Base-by-base conservation (phyloP, 2,113 vertebrate genomes). In the Urocolius indicus region DNA sequence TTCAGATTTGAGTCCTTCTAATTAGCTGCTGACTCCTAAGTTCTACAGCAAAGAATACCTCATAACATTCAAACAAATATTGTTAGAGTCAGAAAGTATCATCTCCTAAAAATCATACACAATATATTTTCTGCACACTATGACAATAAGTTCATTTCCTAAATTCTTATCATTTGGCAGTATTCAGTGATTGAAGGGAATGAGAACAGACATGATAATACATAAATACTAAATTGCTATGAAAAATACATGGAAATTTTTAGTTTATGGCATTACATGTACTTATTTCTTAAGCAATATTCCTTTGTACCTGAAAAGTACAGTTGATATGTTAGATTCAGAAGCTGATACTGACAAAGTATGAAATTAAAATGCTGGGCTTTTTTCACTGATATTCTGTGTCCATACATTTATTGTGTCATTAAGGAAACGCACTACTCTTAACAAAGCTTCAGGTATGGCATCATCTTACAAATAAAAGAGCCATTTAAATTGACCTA, bases 1-100 rank as follows among this genome's bases (percentile, higher is more conserved):
- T 80, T 90, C 83, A 66, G 76, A 52, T 81, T 52, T 72, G 57
- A 82, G 58, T 67, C 21, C 38, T 81, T 65, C 89, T 89, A 92
- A 95, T 93, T 65, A 92, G 82, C 88, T 85, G 79, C 75, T 90
- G 72, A 81, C 45, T 88, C 59, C 49, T 1, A 4, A 90, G 45
- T 58, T 92, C 78, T 80, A 65, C 61, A 71, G 68, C 21, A 84
- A 84, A 90, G 48, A 93, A 57, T 93, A 86, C 88, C 92, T 93
- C 13, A 57, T 71, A 81, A 57, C 49, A 75, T 59, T 66, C 72
- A 90, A 41, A 7, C 48, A 90, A 91, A 91, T 26, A 83, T 21
- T 36, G 21, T 34, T 66, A 83, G 29, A 93, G 23, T 52, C 45
- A 75, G 38, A 87, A 91, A 85, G 23, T 24, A 67, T 41, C n/a